These are phyloP conservation scores for Epinephelus awoara DNA, from an alignment of 2,797 vertebrate species.

Conservation along the genomic window DNA sequence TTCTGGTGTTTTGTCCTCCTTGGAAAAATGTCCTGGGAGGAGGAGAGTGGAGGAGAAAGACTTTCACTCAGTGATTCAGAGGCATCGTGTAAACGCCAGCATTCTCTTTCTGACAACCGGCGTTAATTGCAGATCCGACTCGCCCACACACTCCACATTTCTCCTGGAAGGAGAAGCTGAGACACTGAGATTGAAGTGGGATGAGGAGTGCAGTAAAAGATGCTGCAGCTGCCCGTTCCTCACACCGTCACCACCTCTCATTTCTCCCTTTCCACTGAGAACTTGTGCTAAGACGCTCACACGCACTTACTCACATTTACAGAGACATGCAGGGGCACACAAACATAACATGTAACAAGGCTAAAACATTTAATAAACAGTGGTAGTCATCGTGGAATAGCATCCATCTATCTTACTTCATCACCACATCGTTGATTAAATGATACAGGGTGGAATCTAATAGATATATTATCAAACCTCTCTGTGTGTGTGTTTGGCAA, in stretches of 20 bases:
- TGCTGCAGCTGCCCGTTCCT: conserved; percentile 80
- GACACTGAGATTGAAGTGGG: conserved; percentile 86
- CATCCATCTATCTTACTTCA: conserved; percentile 43
- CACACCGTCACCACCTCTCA: conserved; percentile 82
- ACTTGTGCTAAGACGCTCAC: conserved; percentile 72
- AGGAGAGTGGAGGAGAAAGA: conserved; percentile 82
- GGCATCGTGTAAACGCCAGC: conserved; percentile 87
- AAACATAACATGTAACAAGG: conserved; percentile 67
- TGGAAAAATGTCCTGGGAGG: conserved; percentile 83
- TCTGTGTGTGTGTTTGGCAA: conserved; percentile 30
- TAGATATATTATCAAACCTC: conserved; percentile 37
- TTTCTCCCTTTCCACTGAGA: conserved; percentile 70
- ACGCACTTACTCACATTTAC: conserved; percentile 60
- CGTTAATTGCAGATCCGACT: conserved; percentile 90
- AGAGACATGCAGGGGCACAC: conserved; percentile 59
- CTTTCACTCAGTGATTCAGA: conserved; percentile 87
- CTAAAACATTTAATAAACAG: conserved; percentile 71
- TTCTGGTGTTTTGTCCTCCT: conserved; percentile 83
- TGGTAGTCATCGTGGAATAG: conserved; percentile 43
- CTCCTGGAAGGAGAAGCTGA: conserved; percentile 86
- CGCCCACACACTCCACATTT: conserved; percentile 88
- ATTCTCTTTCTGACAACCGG: conserved; percentile 88
- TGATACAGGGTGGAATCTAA: conserved; percentile 40
- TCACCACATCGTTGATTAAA: conserved; percentile 40
- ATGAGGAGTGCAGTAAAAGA: conserved; percentile 85